Conservation (phyloP, 2,888 invertebrate genomes). For the Cataglyphis albicans region DNA sequence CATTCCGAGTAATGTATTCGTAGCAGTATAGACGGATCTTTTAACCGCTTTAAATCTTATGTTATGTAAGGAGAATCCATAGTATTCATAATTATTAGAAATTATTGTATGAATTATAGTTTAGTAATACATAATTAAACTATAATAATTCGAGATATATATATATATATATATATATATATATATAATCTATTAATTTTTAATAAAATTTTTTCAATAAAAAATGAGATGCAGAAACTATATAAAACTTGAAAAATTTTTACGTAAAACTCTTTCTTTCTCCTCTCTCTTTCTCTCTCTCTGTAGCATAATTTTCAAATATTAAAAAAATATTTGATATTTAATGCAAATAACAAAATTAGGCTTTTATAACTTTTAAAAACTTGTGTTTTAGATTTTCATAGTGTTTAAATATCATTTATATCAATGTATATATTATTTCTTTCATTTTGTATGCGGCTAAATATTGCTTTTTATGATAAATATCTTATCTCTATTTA, state of each 20-base stretch:
- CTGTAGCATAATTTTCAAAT: background rate
- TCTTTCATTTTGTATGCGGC: background rate
- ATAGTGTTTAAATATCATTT: slow-evolving; percentile 1
- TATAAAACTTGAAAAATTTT: slow-evolving; percentile 4
- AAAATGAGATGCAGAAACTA: background rate
- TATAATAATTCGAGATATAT: background rate
- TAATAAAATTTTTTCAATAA: background rate
- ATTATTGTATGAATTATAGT: background rate
- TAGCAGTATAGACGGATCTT: slow-evolving; percentile 11
- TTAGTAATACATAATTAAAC: background rate
- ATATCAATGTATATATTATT: background rate
- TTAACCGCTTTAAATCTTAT: slow-evolving; percentile 4
- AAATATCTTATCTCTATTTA: background rate
- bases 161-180: background rate
- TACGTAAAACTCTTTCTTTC: background rate
- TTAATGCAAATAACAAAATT: background rate
- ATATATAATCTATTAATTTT: too few relatives aligned
- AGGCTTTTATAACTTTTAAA: background rate
- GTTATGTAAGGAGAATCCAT: background rate
- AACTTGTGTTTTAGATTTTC: background rate
- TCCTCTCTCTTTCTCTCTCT: too few relatives aligned
- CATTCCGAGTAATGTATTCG: slow-evolving; percentile 8
- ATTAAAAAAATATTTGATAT: background rate
- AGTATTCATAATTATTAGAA: background rate
- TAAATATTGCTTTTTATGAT: background rate